Percentiles rank a stretch among this genome's conserved stretches.
Conservation (phyloP, 2,888 invertebrate species). For the Dolichomitus sp. region DNA sequence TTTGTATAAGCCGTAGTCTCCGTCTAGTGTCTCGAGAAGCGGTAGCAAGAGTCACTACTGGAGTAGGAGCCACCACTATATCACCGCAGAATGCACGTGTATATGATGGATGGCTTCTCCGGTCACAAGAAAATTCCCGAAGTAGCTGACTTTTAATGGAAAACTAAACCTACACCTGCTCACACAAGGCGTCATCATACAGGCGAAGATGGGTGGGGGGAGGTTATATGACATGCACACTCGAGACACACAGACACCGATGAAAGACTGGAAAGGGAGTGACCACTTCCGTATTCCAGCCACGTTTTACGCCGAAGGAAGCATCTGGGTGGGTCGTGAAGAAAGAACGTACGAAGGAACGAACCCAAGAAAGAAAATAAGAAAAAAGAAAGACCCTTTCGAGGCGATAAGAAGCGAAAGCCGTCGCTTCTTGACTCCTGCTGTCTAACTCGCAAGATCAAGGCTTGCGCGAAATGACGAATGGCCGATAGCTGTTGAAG, state of each 20-base stretch:
- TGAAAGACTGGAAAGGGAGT: constrained; percentile 37
- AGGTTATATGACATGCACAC: constrained; percentile 37
- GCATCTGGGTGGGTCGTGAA: constrained; percentile 67
- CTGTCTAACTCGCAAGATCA: constrained; percentile 50
- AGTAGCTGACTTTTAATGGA: constrained; percentile 67
- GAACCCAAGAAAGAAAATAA: constrained; percentile 30
- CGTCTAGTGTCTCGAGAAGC: constrained; percentile 27
- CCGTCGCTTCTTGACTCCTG: constrained; percentile 52
- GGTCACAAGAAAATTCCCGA: constrained; percentile 56
- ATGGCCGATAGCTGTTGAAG: constrained; percentile 57
- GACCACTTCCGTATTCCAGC: constrained; percentile 63
- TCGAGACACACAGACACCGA: constrained; percentile 34
- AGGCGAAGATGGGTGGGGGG: neutral
- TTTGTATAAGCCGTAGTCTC: constrained; percentile 22
- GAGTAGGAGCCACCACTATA: neutral
- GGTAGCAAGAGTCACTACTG: constrained; percentile 10
- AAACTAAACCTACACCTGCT: constrained; percentile 54
- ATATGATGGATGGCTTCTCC: constrained; percentile 63
- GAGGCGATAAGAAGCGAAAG: constrained; percentile 60
- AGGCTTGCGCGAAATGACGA: constrained; percentile 54
- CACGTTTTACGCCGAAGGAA: constrained; percentile 66
- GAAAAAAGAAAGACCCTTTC: constrained; percentile 20
- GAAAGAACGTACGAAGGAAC: constrained; percentile 62
- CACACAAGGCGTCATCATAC: constrained; percentile 35
- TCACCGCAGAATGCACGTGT: constrained; percentile 36